phyloP scores from a whole-genome alignment of 2,797 vertebrate species.

The Enteromius treurensis region DNA sequence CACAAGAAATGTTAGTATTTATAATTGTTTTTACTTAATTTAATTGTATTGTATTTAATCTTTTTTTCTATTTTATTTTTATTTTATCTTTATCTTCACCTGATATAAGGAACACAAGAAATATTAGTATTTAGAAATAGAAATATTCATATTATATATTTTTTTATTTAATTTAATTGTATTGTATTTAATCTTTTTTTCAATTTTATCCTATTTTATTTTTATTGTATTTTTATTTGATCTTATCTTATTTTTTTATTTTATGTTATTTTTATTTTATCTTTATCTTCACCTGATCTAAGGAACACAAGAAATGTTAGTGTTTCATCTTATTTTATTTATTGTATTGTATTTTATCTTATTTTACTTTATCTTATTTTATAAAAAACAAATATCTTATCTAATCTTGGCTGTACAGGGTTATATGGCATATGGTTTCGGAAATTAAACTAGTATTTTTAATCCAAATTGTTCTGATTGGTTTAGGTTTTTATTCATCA shows the following conservation, averaged over 20 bases:
- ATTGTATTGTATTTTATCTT: no score
- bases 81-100: no score
- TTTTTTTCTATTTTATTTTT: no score
- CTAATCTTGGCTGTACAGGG: background rate
- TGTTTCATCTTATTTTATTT: background rate
- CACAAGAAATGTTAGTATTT: background rate
- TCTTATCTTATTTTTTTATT: no score
- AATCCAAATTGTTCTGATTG: background rate
- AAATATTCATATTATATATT: no score
- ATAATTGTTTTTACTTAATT: background rate
- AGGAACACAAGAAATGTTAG: background rate
- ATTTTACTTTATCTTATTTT: no score
- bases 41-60: background rate
- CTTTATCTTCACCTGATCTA: constrained; percentile 68
- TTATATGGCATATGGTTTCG: background rate
- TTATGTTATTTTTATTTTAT: no score
- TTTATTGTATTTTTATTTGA: no score
- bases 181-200: background rate
- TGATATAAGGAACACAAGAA: no score
- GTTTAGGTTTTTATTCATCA: background rate
- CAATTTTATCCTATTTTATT: no score
- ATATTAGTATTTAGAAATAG: no score
- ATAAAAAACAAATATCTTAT: no score
- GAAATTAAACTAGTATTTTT: background rate
- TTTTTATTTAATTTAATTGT: background rate